Percentiles rank a stretch among this genome's conserved stretches.
Evolutionary conservation across 2,797 vertebrate genomes (phyloP).

Genomic region (Fringilla coelebs): DNA sequence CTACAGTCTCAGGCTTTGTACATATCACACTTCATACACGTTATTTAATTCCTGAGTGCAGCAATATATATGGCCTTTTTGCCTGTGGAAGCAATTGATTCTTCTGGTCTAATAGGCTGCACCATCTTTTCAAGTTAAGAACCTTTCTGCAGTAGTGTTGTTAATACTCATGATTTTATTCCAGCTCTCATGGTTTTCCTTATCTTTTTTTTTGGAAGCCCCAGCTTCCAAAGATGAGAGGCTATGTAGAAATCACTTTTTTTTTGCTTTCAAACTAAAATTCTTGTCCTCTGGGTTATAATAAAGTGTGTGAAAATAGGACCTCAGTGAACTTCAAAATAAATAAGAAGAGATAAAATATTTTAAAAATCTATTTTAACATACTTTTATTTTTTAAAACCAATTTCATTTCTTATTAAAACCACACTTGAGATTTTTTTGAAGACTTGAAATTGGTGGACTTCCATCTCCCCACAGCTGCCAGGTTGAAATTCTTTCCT

Average conservation of each 20-base stretch:
- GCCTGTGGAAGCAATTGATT: background rate
- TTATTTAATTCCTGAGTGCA: background rate
- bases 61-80: background rate
- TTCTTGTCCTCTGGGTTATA: background rate
- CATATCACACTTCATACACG: background rate
- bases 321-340: background rate
- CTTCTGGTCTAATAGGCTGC: background rate
- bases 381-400: background rate
- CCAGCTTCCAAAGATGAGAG: background rate
- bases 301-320: background rate
- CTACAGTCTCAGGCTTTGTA: background rate
- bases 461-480: background rate
- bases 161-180: background rate
- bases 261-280: background rate
- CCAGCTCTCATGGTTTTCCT: background rate
- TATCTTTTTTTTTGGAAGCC: background rate
- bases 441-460: background rate
- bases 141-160: background rate
- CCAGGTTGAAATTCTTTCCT: background rate
- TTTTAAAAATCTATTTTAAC: background rate
- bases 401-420: background rate
- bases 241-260: background rate
- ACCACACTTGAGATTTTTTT: background rate
- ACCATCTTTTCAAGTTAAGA: background rate
- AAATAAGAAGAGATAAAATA: background rate